phyloP scores from a whole-genome alignment of 1,140 invertebrate genomes.

The Sipha flava region DNA sequence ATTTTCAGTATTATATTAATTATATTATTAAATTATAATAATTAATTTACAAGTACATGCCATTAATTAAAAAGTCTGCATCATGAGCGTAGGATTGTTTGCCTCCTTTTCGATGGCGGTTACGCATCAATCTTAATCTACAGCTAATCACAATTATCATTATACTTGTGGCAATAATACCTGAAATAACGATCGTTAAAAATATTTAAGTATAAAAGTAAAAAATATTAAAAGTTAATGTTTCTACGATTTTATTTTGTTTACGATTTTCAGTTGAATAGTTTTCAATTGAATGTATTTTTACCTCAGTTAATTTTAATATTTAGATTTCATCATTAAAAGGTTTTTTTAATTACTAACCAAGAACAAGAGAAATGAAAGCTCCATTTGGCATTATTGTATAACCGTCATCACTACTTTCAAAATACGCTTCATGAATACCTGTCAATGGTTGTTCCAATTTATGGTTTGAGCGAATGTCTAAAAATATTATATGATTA shows the following conservation, averaged over 20 bases:
- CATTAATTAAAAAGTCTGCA: conserved; percentile 93
- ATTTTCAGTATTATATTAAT: neutral
- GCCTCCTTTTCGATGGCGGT: conserved; percentile 62
- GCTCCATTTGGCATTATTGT: conserved; percentile 60
- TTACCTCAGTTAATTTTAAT: no score
- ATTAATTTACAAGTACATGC: conserved; percentile 78
- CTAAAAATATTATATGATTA: neutral
- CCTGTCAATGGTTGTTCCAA: conserved; percentile 41
- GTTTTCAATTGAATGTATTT: no score
- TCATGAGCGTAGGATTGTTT: conserved; percentile 84
- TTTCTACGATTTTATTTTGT: neutral
- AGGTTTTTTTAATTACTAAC: no score
- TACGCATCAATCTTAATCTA: conserved; percentile 62
- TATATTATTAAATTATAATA: neutral
- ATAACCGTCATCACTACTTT: conserved; percentile 48
- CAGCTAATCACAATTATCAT: conserved; percentile 72
- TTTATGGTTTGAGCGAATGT: conserved; percentile 36
- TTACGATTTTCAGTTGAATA: neutral
- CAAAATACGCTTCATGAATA: conserved; percentile 36
- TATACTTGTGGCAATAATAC: conserved; percentile 59
- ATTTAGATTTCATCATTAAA: no score
- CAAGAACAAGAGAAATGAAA: conserved; percentile 70
- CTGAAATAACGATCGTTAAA: conserved; percentile 43
- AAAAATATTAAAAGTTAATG: neutral
- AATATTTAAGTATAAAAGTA: no score